Percentiles rank a stretch among this genome's conserved stretches.
These are phyloP conservation scores for Creontiades dilutus DNA, from an alignment of 2,888 invertebrate genomes.

Conservation along the genomic window DNA sequence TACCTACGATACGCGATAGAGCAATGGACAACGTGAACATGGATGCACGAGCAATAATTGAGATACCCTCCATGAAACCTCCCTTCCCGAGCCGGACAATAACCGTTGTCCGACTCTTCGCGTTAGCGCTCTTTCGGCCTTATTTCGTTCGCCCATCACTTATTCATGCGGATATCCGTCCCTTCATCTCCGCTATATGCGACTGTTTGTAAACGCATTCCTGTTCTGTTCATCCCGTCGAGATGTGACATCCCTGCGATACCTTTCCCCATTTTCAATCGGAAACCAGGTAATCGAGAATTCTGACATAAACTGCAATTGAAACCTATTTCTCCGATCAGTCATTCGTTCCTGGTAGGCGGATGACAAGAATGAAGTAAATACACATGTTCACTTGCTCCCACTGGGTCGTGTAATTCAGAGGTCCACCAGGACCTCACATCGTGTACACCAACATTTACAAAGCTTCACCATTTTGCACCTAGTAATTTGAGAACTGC, in stretches of 20 bases:
- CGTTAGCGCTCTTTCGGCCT: slow-evolving; percentile 1
- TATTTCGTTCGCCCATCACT: slow-evolving; percentile 13
- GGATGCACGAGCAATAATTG: slow-evolving; percentile 13
- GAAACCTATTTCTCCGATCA: neutral
- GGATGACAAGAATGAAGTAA: slow-evolving; percentile 23
- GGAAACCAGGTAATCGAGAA: neutral
- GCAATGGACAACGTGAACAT: neutral
- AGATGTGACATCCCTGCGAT: neutral
- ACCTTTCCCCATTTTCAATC: neutral
- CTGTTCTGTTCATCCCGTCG: neutral
- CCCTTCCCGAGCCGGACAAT: slow-evolving; percentile 15
- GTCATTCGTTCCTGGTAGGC: neutral
- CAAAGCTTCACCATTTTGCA: too few relatives aligned
- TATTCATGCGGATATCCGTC: slow-evolving; percentile 25
- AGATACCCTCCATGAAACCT: neutral
- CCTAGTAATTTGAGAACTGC: too few relatives aligned
- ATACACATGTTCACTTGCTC: slow-evolving; percentile 15
- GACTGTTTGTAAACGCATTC: neutral
- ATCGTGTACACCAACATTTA: too few relatives aligned
- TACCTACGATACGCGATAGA: neutral
- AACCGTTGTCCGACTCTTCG: slow-evolving; percentile 18
- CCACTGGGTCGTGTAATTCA: neutral
- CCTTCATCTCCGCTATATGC: neutral
- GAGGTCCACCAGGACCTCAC: too few relatives aligned
- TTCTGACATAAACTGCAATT: neutral